phyloP scores from a whole-genome alignment of 2,113 vertebrate species.

The Naja naja region DNA sequence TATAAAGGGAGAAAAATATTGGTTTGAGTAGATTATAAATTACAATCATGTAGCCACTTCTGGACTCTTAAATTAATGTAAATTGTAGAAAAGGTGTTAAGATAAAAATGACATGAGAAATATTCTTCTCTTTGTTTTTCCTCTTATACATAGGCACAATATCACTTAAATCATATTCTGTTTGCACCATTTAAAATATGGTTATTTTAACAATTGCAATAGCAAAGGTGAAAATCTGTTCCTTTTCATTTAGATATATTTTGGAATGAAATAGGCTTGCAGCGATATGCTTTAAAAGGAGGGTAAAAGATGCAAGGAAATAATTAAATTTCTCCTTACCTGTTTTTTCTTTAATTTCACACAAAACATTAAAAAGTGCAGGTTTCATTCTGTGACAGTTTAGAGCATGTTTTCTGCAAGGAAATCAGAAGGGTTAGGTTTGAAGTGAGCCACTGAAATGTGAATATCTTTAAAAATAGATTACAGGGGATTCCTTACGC shows the following conservation, averaged over 20 bases:
- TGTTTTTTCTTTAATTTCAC: constrained; percentile 99
- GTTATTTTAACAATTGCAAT: constrained; percentile 46
- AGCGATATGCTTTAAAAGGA: neutral
- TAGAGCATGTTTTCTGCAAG: constrained; percentile 94
- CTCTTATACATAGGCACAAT: neutral
- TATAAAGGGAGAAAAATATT: neutral
- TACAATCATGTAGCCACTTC: neutral
- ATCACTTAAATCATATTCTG: neutral
- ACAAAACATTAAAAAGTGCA: constrained; percentile 97
- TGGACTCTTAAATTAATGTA: neutral
- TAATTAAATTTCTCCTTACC: constrained; percentile 73
- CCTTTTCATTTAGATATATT: constrained; percentile 35
- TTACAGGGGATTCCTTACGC: neutral
- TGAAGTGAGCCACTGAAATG: neutral
- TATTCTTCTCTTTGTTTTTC: constrained; percentile 16
- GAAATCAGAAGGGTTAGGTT: constrained; percentile 60
- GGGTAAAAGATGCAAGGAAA: neutral
- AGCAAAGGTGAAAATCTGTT: constrained; percentile 39
- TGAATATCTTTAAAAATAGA: constrained; percentile 41
- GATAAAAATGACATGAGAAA: neutral
- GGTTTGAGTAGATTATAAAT: neutral
- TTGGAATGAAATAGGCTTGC: constrained; percentile 14
- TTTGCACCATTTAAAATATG: constrained; percentile 31
- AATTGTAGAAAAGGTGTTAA: neutral
- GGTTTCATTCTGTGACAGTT: constrained; percentile 99